Percentiles rank a stretch among this genome's conserved stretches.
phyloP scores from a whole-genome alignment of 2,113 vertebrate species.

The Osmerus mordax region DNA sequence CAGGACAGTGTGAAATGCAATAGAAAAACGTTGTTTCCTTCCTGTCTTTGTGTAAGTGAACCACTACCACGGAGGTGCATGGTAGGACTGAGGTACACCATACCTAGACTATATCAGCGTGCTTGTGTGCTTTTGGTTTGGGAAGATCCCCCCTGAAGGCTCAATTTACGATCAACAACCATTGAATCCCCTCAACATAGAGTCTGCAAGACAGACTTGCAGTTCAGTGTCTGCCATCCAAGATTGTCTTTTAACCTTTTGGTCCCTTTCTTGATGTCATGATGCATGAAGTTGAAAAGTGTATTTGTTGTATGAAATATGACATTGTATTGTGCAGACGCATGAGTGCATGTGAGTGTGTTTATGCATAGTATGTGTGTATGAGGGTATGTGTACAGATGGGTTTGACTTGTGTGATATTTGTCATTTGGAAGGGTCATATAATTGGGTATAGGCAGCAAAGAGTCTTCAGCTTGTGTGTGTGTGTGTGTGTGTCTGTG shows the following conservation, averaged over 20 bases:
- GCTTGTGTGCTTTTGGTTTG: conserved; percentile 10
- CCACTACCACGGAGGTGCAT: conserved; percentile 64
- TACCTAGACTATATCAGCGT: conserved; percentile 18
- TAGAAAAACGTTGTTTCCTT: conserved; percentile 57
- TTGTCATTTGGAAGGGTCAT: too few species aligned
- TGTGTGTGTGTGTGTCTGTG: conserved; percentile 1
- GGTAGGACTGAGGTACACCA: not conserved
- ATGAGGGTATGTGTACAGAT: not conserved
- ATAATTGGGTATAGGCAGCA: not conserved
- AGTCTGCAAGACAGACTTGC: too few species aligned
- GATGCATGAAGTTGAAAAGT: too few species aligned
- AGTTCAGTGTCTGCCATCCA: too few species aligned
- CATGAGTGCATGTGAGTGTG: not conserved
- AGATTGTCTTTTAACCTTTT: not conserved
- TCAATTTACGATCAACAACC: too few species aligned
- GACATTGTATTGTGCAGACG: too few species aligned
- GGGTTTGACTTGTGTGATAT: not conserved
- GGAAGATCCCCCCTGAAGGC: not conserved
- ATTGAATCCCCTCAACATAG: too few species aligned
- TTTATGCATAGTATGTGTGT: not conserved
- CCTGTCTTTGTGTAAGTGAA: conserved; percentile 67
- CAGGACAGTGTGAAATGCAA: conserved; percentile 47
- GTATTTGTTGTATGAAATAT: too few species aligned
- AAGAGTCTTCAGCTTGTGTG: not conserved
- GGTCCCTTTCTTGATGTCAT: not conserved